Conservation (phyloP, 37 sponge, comb jelly and placozoan species). For the Cliona cf. orientalis region DNA sequence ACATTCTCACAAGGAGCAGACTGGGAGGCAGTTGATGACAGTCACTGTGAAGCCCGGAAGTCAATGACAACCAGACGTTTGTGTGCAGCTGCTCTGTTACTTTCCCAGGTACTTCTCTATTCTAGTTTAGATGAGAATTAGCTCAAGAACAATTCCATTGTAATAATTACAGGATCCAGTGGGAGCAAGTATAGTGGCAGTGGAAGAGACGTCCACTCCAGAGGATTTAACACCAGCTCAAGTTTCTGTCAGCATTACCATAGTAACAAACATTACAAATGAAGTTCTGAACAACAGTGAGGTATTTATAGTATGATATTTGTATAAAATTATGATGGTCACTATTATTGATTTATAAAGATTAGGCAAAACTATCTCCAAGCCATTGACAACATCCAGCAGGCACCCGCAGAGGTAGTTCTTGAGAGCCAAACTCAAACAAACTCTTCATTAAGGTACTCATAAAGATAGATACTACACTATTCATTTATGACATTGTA, state of each 20-base stretch:
- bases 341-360: too few relatives aligned
- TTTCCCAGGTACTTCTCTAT: too few relatives aligned
- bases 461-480: conserved; percentile 1
- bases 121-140: too few relatives aligned
- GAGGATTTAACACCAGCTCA: neutral
- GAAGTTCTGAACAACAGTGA: neutral
- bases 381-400: conserved; percentile 35
- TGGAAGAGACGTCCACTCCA: neutral
- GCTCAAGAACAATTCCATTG: too few relatives aligned
- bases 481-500: too few relatives aligned
- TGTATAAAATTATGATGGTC: neutral
- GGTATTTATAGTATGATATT: neutral
- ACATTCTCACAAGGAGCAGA: conserved; percentile 10
- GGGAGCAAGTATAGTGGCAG: neutral
- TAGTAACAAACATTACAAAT: neutral
- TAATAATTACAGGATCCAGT: too few relatives aligned
- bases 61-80: neutral
- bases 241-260: neutral
- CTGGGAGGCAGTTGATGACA: conserved; percentile 10
- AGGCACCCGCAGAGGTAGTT: conserved; percentile 20
- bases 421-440: conserved; percentile 12
- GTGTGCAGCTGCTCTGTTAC: conserved; percentile 4
- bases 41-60: neutral
- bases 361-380: conserved; percentile 28
- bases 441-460: neutral